Percentiles rank a stretch among this genome's conserved stretches.
Evolutionary conservation across 2,797 vertebrate species (phyloP).

Genomic region (Spinus pinus): DNA sequence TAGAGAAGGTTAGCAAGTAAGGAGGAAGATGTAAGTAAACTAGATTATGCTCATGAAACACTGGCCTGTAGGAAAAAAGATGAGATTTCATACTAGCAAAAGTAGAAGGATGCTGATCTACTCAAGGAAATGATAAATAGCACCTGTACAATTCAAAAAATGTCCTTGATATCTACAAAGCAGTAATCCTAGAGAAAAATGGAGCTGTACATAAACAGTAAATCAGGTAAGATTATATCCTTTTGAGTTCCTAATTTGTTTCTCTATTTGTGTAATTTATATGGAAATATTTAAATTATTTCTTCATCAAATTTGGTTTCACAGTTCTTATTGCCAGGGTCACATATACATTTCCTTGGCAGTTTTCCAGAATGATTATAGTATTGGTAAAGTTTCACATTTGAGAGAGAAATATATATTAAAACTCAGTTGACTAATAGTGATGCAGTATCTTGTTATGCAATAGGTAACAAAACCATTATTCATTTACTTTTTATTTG

Average conservation of each 20-base stretch:
- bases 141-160: neutral
- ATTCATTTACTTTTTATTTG: slow-evolving; percentile 28
- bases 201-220: neutral
- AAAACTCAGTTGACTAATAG: neutral
- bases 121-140: neutral
- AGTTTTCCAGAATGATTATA: neutral
- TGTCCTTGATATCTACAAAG: neutral
- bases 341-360: neutral
- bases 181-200: neutral
- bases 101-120: neutral
- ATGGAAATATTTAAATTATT: neutral
- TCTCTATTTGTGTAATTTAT: neutral
- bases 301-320: neutral
- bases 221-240: neutral
- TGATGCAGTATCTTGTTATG: neutral
- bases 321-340: neutral
- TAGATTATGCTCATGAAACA: neutral
- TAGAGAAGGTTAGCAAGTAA: neutral
- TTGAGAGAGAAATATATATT: neutral
- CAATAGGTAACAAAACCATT: slow-evolving; percentile 9
- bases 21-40: neutral
- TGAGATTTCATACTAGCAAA: neutral
- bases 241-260: neutral
- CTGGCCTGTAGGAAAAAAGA: neutral
- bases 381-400: neutral